Base-by-base conservation (phyloP, 1,140 invertebrate genomes). In the Drosophila nigrodunni region DNA sequence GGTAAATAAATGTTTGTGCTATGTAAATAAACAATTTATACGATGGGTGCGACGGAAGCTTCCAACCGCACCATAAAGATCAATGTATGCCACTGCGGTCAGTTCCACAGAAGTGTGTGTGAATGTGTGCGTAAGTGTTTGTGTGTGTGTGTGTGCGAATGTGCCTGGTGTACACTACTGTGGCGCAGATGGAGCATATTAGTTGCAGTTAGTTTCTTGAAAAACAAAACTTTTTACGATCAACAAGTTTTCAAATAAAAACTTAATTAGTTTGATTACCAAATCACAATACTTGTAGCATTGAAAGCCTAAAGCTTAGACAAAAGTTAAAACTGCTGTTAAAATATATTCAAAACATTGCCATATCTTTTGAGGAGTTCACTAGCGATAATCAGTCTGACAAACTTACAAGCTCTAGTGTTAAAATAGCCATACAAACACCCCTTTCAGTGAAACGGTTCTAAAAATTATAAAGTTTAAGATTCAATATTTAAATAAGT, bases 21-120 rank as follows among this genome's bases (percentile, higher is more conserved):
- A 62, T 66, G 74, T 77, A 76, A 76, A 77, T 77, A 72, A 73
- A 77, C 46, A 77, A 79, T 77, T 77, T 76, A 76, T 62, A 66
- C 73, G 47, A 39, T 75, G 72, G 18, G 11, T 35, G 54, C 30
- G 74, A 72, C 54, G 59, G 78, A 78, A 86, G 69, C 62, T 78
- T 15, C 50, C 50, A 74, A 72, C 50, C 62, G 25, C 72, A 73
- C 52, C 57, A 80, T 74, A 86, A 81, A 52, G 61, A 77, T 75
- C 58, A 78, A 68, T 79, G 49, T 79, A 64, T 79, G 66, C 58
- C 61, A 62, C 52, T 72, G 55, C 57, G 60, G 39, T 50, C 46
- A 73, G 70, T 52, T 18, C 34, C 43, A 30, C 44, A 66, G 18
- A 58, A 58, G n/a, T n/a, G 15, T 66, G 52, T 43, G 25, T 52